Evolutionary conservation across 2,797 vertebrate species (phyloP), one percentile per base, ranked within the genome.

Genomic region (Pseudochaenichthys georgianus): DNA sequence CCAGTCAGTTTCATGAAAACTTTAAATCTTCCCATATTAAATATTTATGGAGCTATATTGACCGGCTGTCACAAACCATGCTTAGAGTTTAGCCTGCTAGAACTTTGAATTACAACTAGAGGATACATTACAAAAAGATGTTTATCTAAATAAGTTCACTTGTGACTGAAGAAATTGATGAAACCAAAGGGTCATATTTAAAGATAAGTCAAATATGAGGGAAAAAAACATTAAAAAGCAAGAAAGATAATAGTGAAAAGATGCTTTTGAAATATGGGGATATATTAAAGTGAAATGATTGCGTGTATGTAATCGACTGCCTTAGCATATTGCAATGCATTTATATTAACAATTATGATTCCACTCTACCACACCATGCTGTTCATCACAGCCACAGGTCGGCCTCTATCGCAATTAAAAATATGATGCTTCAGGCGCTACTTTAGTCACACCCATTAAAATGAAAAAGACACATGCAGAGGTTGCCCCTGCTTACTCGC

Each of bases 11-110:
- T 85, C 88, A 92, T 90, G 75, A 90, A 91, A 92, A 90, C 81
- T 90, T 92, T 75, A 89, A 89, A 83, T 91, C 87, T 90, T 91
- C 91, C 85, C 88, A 91, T 87, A 82, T 88, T 77, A 91, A 91
- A 87, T 87, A 91, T 91, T 87, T 71, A 92, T 88, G 63, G 70
- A 62, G 70, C 50, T 69, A 67, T 62, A 78, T 53, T 88, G 78
- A 77, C 79, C 70, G 54, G 78, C 90, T 89, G 89, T 87, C 72
- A 43, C 74, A 87, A 77, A 80, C 69, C 58, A 55, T 76, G 48
- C 65, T 81, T 77, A 70, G 53, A 81, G 64, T 85, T 81, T 78
- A 80, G 60, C 59, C 62, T 53, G 43, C 43, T 65, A 19, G 42
- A 85, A 85, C 72, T 86, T 73, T 83, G 54, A 79, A 80, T 79